phyloP scores from a whole-genome alignment of 2,113 vertebrate species.

The Brachypteracias leptosomus region DNA sequence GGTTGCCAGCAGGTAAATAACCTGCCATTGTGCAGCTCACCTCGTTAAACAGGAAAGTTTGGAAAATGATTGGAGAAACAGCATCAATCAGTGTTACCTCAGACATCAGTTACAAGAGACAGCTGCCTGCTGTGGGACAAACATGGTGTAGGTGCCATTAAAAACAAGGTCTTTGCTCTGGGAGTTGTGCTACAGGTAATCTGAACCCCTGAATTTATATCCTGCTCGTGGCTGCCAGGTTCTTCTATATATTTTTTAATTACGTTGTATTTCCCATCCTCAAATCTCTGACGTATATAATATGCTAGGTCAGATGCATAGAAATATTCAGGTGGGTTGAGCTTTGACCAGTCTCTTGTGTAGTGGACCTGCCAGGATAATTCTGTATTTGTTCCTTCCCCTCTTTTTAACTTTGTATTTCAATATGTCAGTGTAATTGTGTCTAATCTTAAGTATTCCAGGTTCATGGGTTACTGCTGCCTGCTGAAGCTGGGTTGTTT shows the following conservation, averaged over 20 bases:
- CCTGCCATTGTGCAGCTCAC: constrained; percentile 15
- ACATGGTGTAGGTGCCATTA: neutral
- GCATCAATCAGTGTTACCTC: constrained; percentile 38
- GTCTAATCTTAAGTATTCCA: neutral
- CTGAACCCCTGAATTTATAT: neutral
- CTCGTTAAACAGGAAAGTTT: constrained; percentile 26
- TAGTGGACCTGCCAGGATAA: neutral
- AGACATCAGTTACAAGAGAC: constrained; percentile 37
- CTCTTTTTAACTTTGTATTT: neutral
- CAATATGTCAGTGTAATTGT: neutral
- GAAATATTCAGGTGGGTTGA: neutral
- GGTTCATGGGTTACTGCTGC: neutral
- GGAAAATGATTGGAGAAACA: constrained; percentile 34
- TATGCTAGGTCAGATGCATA: neutral
- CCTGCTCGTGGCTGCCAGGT: neutral
- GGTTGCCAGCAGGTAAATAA: constrained; percentile 43
- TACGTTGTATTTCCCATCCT: neutral
- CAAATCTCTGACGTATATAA: neutral
- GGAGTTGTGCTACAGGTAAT: neutral
- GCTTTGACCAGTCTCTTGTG: neutral
- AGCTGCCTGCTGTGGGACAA: constrained; percentile 47
- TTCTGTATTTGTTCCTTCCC: neutral
- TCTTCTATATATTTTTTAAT: neutral
- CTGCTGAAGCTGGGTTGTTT: neutral
- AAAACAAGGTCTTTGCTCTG: constrained; percentile 12